Percentiles rank a stretch among this genome's conserved stretches.
phyloP scores from a whole-genome alignment of 1,140 invertebrate species.

The Leptoteleia sp. region DNA sequence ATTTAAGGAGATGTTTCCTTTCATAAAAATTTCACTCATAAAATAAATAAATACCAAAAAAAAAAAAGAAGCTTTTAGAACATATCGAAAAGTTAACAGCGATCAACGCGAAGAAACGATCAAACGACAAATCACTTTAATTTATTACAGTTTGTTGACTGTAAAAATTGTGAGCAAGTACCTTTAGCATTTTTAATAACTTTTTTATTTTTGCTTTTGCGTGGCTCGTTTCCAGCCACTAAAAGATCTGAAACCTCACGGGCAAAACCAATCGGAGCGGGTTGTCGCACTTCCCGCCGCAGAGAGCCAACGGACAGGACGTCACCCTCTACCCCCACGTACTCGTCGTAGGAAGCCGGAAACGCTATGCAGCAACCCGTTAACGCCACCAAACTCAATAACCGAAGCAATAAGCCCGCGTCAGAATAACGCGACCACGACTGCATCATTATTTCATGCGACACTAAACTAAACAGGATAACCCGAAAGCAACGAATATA shows the following conservation, averaged over 20 bases:
- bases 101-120: no score
- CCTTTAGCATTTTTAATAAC: slow-evolving; percentile 22
- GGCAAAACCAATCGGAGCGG: slow-evolving; percentile 47
- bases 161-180: no score
- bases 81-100: no score
- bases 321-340: slow-evolving; percentile 45
- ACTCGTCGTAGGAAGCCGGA: slow-evolving; percentile 49
- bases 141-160: no score
- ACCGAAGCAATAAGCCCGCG: slow-evolving; percentile 3
- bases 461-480: slow-evolving; percentile 24
- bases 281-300: slow-evolving; percentile 67
- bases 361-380: slow-evolving; percentile 23
- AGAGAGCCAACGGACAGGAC: slow-evolving; percentile 58
- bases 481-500: slow-evolving; percentile 20
- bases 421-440: slow-evolving; percentile 19
- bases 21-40: no score
- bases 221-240: slow-evolving; percentile 18
- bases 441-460: slow-evolving; percentile 56
- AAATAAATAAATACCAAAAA: no score
- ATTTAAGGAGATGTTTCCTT: no score
- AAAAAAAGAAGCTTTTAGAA: no score
- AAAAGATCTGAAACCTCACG: slow-evolving; percentile 68
- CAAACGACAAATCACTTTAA: no score
- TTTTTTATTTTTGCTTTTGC: slow-evolving; percentile 31
- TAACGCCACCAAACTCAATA: slow-evolving; percentile 55